These are phyloP conservation scores for Rhopalosiphum nymphaeae DNA, from an alignment of 2,888 invertebrate genomes.

Conservation along the genomic window DNA sequence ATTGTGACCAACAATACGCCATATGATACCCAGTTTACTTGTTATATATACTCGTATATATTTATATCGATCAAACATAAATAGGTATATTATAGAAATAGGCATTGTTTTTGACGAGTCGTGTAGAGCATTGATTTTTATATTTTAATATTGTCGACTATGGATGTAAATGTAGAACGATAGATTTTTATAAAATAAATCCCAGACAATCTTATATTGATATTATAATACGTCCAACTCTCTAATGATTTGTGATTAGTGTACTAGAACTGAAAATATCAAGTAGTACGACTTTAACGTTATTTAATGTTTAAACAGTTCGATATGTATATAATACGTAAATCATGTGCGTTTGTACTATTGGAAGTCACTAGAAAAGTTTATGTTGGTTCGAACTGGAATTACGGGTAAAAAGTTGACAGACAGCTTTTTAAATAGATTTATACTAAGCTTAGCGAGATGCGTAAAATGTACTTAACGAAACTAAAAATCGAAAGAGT, in stretches of 20 bases:
- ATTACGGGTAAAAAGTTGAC: neutral
- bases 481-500: conserved; percentile 38
- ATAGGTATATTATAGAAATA: neutral
- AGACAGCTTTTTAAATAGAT: conserved; percentile 40
- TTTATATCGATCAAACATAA: neutral
- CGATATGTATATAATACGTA: neutral
- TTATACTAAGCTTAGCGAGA: neutral
- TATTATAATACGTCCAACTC: no score
- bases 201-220: neutral
- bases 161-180: neutral
- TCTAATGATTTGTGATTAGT: neutral
- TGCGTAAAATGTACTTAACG: conserved; percentile 20
- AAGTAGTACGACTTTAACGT: neutral
- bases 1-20: no score
- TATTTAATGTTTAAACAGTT: neutral
- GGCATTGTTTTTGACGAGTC: neutral
- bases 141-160: neutral
- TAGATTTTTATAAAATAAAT: neutral
- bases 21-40: neutral
- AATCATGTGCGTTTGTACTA: neutral
- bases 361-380: neutral
- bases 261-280: neutral
- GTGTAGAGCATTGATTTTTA: neutral
- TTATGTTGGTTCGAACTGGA: conserved; percentile 24
- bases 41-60: neutral